A percentile compares a stretch with the other conserved stretches of the same genome.
Evolutionary conservation across 2,888 invertebrate species (phyloP).

Genomic region (Platycnemis pennipes): DNA sequence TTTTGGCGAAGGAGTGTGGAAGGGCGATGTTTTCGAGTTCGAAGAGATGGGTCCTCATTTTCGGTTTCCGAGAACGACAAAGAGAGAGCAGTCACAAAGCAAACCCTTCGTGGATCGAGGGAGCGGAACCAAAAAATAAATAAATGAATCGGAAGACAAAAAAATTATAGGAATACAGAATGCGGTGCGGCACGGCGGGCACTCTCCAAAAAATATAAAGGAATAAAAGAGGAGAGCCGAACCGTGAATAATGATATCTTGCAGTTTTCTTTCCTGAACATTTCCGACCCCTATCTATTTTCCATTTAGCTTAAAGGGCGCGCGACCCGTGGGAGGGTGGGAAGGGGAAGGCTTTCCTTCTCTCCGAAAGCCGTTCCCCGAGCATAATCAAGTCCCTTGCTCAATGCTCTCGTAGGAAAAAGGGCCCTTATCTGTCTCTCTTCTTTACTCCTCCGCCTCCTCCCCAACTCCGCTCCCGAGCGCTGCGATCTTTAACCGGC

Average conservation of each 20-base stretch:
- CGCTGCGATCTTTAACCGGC: not conserved
- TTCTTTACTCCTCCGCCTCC: not conserved
- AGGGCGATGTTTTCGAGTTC: not conserved
- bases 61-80: not conserved
- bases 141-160: not conserved
- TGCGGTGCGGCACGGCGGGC: not conserved
- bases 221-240: not conserved
- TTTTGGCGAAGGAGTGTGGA: not conserved
- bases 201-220: not conserved
- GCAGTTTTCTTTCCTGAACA: not conserved
- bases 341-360: not conserved
- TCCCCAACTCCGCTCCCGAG: not conserved
- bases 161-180: not conserved
- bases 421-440: not conserved
- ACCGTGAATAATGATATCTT: constrained; percentile 5
- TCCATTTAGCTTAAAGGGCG: not conserved
- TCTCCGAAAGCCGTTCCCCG: constrained; percentile 12
- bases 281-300: not conserved
- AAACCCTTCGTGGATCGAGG: not conserved
- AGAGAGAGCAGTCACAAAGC: not conserved
- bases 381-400: constrained; percentile 13
- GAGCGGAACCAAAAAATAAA: not conserved
- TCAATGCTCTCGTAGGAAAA: not conserved
- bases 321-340: not conserved
- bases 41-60: not conserved